Percentiles rank a stretch among this genome's conserved stretches.
These are phyloP conservation scores for Pedionomus torquatus DNA, from an alignment of 2,113 vertebrate species.

Conservation along the genomic window DNA sequence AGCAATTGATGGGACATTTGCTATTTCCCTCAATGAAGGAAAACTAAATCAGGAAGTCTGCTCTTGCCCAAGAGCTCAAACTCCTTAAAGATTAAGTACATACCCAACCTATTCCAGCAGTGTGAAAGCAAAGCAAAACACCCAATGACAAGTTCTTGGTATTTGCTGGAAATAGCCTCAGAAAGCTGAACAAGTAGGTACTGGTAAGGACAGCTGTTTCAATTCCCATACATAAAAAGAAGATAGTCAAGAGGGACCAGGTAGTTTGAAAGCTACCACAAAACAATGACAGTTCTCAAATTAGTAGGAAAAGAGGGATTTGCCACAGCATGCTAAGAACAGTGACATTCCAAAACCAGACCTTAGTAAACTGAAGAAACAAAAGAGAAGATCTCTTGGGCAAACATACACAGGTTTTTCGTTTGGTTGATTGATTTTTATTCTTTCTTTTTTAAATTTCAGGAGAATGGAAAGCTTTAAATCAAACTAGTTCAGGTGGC, in stretches of 20 bases:
- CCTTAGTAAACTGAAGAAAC: neutral
- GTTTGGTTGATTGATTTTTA: neutral
- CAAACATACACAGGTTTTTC: neutral
- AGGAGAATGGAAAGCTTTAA: neutral
- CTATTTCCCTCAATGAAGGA: neutral
- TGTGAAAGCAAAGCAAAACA: conserved; percentile 24
- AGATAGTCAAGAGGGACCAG: neutral
- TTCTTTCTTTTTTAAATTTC: neutral
- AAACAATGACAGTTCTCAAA: neutral
- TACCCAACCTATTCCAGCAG: neutral
- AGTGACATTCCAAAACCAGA: neutral
- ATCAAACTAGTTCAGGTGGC: neutral
- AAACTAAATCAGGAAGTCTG: neutral
- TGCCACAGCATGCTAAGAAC: neutral
- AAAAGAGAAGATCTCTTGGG: neutral
- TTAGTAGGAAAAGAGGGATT: neutral
- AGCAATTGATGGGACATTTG: neutral
- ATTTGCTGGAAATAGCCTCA: neutral
- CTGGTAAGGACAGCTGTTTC: neutral
- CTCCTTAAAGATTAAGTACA: conserved; percentile 8
- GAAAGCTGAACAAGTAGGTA: neutral
- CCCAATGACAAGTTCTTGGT: neutral
- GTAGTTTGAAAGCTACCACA: neutral
- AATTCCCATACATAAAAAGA: neutral
- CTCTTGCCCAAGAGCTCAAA: neutral